Base-by-base conservation (phyloP, 2,797 vertebrate species). In the Hapalemur alaotrensis region DNA sequence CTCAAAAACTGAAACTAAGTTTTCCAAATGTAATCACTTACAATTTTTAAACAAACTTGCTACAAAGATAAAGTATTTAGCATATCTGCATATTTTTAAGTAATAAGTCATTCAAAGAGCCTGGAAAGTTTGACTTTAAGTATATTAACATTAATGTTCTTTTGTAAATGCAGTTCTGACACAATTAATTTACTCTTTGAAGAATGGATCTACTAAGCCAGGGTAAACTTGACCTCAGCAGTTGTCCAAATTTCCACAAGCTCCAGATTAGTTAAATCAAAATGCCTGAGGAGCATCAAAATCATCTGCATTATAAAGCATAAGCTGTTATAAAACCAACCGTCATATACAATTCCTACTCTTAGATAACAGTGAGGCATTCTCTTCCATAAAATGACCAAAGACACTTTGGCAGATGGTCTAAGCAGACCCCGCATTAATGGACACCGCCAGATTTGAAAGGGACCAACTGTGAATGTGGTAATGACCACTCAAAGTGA, bases 1-100 rank as follows among this genome's bases (percentile, higher is more conserved):
- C 85, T 84, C 18, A 85, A 95, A 94, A 89, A 43, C 5, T 18
- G 18, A 92, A 95, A 90, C 48, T 79, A 72, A 75, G 20, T 80
- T 86, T 94, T 95, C 30, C 80, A 85, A 89, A 81, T 61, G 35
- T 89, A 73, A 85, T 80, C 35, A 5, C 59, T 61, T 80, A 46
- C 6, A 9, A 80, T 70, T 90, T 89, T 89, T 73, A 83, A 92
- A 61, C 11, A 69, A 48, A 54, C 20, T 89, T 30, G 14, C 41
- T 81, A 63, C 0, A 81, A 61, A 91, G 95, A 80, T 72, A 83
- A 54, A 89, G n/a, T 48, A 73, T 43, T 93, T 72, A 81, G 28
- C 78, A 79, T 88, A 72, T 43, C n/a, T 61, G 35, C 25, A 57
- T 59, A 57, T 75, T 96, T 91, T 92, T 18, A 67, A 89, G 59